Percentiles rank a stretch among this genome's conserved stretches.
Conservation (phyloP, 2,113 vertebrate species). For the Zonotrichia leucophrys region DNA sequence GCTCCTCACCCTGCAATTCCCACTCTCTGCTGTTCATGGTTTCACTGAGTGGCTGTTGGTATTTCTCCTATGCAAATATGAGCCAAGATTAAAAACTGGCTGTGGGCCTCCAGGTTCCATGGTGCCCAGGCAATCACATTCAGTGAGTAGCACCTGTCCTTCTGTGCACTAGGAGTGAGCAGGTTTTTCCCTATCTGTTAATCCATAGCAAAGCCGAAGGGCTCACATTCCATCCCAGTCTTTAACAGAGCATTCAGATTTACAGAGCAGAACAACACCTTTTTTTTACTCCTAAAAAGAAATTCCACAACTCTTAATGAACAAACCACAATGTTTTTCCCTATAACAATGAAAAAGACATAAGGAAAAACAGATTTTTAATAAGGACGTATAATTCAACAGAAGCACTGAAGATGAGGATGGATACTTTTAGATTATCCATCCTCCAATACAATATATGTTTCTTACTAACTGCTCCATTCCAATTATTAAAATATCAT, state of each 20-base stretch:
- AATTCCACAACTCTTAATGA: background rate
- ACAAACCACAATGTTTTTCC: background rate
- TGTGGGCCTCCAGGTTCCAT: background rate
- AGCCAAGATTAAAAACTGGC: background rate
- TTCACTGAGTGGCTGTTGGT: background rate
- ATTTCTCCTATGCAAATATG: background rate
- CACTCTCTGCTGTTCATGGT: background rate
- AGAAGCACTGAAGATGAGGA: background rate
- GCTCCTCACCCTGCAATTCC: background rate
- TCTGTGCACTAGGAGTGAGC: background rate
- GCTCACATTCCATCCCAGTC: background rate
- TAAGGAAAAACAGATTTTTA: background rate
- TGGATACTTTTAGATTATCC: background rate
- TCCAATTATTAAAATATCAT: background rate
- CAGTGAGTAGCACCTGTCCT: background rate
- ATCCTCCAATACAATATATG: background rate
- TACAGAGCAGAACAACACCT: background rate
- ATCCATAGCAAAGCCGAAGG: background rate
- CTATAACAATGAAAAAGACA: background rate
- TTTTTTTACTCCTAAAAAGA: background rate
- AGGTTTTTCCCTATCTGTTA: background rate
- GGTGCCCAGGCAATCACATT: background rate
- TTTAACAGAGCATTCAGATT: background rate
- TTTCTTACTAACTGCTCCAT: background rate
- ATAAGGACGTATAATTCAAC: background rate